Percentiles rank a stretch among this genome's conserved stretches.
Evolutionary conservation across 1,140 invertebrate genomes (phyloP).

Genomic region (Drosophila nigrodunni): DNA sequence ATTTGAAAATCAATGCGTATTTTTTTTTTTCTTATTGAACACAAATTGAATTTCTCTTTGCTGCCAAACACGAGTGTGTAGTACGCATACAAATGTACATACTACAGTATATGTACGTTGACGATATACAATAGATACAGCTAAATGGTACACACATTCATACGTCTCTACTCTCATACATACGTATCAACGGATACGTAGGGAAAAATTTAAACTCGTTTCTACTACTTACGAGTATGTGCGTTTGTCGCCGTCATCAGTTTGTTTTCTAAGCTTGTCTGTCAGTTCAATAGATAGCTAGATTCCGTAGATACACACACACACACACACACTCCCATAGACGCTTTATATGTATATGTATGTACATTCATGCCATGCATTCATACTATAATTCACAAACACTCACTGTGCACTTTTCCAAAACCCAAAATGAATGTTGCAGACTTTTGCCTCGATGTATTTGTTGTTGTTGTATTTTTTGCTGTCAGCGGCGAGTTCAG

Average conservation of each 20-base stretch:
- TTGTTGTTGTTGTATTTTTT: constrained; percentile 25
- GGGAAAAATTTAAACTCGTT: constrained; percentile 62
- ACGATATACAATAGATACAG: constrained; percentile 60
- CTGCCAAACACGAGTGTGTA: constrained; percentile 19
- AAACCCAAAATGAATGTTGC: constrained; percentile 65
- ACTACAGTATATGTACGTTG: too few relatives aligned
- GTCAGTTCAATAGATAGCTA: constrained; percentile 70
- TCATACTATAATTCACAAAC: constrained; percentile 25
- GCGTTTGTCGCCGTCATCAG: constrained; percentile 53
- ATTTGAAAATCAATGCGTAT: constrained; percentile 53
- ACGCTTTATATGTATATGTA: neutral
- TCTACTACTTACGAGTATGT: constrained; percentile 40
- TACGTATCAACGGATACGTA: constrained; percentile 20
- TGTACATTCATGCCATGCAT: constrained; percentile 6
- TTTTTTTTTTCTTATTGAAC: constrained; percentile 51
- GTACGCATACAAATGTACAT: neutral
- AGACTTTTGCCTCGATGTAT: constrained; percentile 45
- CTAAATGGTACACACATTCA: constrained; percentile 24
- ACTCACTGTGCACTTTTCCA: constrained; percentile 81
- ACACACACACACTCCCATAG: constrained; percentile 7
- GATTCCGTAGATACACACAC: constrained; percentile 51
- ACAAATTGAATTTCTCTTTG: constrained; percentile 77
- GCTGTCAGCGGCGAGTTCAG: constrained; percentile 38
- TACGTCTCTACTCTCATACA: constrained; percentile 11
- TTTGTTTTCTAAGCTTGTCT: constrained; percentile 64